These are phyloP conservation scores for Epizoanthus fatuus DNA, from an alignment of 92 coral and sea anemone species.

Conservation along the genomic window DNA sequence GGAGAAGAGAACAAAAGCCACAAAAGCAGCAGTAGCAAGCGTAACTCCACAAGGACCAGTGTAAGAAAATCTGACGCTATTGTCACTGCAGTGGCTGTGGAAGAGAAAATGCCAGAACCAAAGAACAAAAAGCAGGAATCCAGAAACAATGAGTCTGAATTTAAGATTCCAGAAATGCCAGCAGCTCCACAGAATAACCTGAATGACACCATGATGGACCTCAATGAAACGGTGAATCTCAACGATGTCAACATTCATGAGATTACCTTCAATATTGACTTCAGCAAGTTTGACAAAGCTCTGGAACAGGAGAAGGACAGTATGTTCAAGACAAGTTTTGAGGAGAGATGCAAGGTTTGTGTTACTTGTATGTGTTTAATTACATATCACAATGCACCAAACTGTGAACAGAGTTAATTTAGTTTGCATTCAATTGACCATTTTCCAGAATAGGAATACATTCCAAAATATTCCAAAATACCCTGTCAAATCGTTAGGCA, in stretches of 20 bases:
- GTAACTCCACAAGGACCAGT: background rate
- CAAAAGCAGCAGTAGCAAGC: slow-evolving; percentile 10
- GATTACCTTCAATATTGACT: slow-evolving; percentile 95
- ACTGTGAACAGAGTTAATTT: no score
- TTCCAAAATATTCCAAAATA: no score
- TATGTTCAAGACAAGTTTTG: slow-evolving; percentile 91
- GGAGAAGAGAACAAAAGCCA: slow-evolving; percentile 16
- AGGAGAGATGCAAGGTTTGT: slow-evolving; percentile 77
- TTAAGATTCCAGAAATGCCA: slow-evolving; percentile 50
- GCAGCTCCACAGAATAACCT: slow-evolving; percentile 13
- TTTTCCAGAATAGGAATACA: no score
- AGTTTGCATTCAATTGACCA: no score
- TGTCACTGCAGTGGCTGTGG: slow-evolving; percentile 24
- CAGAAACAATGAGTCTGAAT: slow-evolving; percentile 36
- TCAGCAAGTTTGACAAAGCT: slow-evolving; percentile 93
- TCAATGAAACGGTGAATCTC: slow-evolving; percentile 82
- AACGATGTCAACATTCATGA: slow-evolving; percentile 92
- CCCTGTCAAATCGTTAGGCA: no score
- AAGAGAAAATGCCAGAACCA: slow-evolving; percentile 24
- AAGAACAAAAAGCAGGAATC: slow-evolving; percentile 4
- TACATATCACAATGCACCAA: no score
- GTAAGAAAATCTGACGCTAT: slow-evolving; percentile 34
- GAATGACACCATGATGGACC: slow-evolving; percentile 66
- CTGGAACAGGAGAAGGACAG: slow-evolving; percentile 84
- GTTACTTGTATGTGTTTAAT: background rate